Evolutionary conservation across 2,888 invertebrate genomes (phyloP).

Genomic region (Chalcis sispes): DNA sequence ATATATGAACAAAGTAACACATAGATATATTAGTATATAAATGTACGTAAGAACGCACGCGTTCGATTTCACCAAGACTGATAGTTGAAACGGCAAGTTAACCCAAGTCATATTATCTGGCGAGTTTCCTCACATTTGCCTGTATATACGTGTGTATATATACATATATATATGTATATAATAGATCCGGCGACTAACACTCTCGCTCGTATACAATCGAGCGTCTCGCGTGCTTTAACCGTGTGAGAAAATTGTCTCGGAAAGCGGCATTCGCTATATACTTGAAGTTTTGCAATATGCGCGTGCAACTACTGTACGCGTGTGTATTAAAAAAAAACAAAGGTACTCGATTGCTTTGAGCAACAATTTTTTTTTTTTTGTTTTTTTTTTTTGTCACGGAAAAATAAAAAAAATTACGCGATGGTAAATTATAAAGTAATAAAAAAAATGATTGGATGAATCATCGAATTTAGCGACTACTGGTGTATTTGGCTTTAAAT

Average conservation of each 20-base stretch:
- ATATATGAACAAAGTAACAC: no score
- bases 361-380: conserved; percentile 3
- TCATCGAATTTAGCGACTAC: no score
- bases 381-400: background rate
- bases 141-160: no score
- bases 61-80: no score
- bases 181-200: background rate
- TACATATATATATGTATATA: no score
- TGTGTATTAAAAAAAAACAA: background rate
- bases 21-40: no score
- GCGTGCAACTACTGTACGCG: background rate
- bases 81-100: no score
- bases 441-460: conserved; percentile 9
- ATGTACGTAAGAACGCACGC: no score
- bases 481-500: no score
- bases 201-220: background rate
- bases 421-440: background rate
- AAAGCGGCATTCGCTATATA: conserved; percentile 26
- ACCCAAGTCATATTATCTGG: no score
- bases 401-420: conserved; percentile 12
- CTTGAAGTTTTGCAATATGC: conserved; percentile 7
- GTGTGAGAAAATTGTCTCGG: conserved; percentile 48
- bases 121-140: no score
- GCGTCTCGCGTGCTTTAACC: conserved; percentile 24
- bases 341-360: background rate